Conservation (phyloP, 2,113 vertebrate genomes). For the Rhinolophus sinicus region DNA sequence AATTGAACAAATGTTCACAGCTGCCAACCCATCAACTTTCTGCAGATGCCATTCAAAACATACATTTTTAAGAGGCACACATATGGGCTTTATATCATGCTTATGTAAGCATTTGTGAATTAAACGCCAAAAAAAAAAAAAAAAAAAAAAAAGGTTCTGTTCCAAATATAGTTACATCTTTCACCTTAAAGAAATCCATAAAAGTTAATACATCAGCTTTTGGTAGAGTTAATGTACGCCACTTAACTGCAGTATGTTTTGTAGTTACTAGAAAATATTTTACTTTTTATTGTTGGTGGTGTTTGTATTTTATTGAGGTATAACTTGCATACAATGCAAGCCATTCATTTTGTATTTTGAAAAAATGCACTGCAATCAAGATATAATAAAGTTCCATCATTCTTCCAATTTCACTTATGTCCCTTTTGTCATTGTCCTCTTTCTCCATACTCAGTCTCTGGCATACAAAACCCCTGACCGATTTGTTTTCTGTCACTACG, state of each 20-base stretch:
- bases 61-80: conserved; percentile 50
- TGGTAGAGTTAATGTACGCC: neutral
- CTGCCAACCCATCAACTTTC: conserved; percentile 39
- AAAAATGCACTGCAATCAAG: neutral
- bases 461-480: neutral
- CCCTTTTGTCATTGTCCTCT: neutral
- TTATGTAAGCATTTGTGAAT: conserved; percentile 21
- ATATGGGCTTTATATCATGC: conserved; percentile 53
- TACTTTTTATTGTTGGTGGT: neutral
- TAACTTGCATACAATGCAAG: neutral
- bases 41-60: conserved; percentile 2
- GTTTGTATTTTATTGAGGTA: neutral
- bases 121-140: conserved; percentile 41
- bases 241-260: neutral
- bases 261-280: neutral
- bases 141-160: neutral
- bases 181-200: neutral
- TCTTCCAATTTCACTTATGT: neutral
- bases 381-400: neutral
- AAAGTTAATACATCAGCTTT: neutral
- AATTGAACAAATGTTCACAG: conserved; percentile 61
- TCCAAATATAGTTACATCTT: neutral
- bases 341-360: neutral
- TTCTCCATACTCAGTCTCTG: neutral
- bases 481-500: neutral